phyloP scores from a whole-genome alignment of 2,888 invertebrate species.

The Selenia dentaria region DNA sequence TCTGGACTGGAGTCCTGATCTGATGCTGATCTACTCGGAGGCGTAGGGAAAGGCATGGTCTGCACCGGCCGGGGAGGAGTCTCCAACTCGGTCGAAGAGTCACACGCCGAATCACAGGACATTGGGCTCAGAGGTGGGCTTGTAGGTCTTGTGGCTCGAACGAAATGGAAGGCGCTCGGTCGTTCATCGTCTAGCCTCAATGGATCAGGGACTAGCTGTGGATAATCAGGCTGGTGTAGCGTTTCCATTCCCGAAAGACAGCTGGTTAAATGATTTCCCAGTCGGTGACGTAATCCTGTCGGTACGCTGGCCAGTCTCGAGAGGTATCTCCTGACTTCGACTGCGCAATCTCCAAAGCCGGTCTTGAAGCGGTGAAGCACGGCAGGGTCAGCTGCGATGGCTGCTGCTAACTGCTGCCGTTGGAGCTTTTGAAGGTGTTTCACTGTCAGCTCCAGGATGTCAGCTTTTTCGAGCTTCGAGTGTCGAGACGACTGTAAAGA shows the following conservation, averaged over 20 bases:
- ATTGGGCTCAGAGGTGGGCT: constrained; percentile 90
- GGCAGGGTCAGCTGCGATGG: constrained; percentile 93
- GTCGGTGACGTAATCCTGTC: constrained; percentile 84
- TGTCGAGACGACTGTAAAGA: constrained; percentile 93
- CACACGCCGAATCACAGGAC: constrained; percentile 88
- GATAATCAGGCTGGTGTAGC: constrained; percentile 56
- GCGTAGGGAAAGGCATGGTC: constrained; percentile 80
- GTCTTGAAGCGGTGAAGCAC: constrained; percentile 93
- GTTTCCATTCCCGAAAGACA: constrained; percentile 85
- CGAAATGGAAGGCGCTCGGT: constrained; percentile 75
- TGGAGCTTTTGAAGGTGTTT: constrained; percentile 96
- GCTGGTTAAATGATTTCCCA: constrained; percentile 86
- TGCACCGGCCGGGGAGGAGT: constrained; percentile 78
- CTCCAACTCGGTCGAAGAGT: constrained; percentile 82
- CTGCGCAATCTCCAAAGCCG: constrained; percentile 95
- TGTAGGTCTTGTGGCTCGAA: constrained; percentile 69
- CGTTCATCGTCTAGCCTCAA: constrained; percentile 70
- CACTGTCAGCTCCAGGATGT: constrained; percentile 97
- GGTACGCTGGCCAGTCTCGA: constrained; percentile 86
- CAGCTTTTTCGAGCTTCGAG: constrained; percentile 97
- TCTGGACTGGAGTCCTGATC: constrained; percentile 80
- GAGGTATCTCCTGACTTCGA: constrained; percentile 91
- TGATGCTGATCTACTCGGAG: constrained; percentile 85
- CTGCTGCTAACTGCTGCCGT: constrained; percentile 92
- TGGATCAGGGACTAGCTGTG: constrained; percentile 85